Base-by-base conservation (phyloP, 2,888 invertebrate species). In the Clitarchus hookeri region DNA sequence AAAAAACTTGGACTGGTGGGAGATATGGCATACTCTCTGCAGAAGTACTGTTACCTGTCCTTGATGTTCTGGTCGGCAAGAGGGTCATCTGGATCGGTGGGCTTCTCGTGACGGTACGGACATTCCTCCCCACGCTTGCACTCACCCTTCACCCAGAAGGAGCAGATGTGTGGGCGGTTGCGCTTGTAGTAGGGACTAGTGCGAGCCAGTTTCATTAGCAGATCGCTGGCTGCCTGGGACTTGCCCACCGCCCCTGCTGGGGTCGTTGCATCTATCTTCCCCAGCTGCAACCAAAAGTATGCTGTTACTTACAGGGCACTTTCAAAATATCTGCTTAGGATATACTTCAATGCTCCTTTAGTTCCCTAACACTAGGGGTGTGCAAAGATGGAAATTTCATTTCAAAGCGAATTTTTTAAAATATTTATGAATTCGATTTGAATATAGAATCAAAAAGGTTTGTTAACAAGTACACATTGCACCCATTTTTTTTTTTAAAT, bases 91-190 rank as follows among this genome's bases (percentile, higher is more conserved):
- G 98, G 98, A 92, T 99, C 98, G 3, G 98, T 98, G 0, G 98
- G 98, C 91, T 98, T 98, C 91, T 99, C 98, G 90, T 98, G 98
- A 78, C 98, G 93, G 91, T 98, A 98, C 0, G 98, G 98, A 91
- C 98, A 98, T 91, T 99, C 98, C 91, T 99, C 98, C 26, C 98
- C 98, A 91, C 98, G 93, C 90, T 97, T 95, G 91, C 98, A 98
- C 91, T 98, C 98, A 2, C 98, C 98, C 93, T 98, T 99, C n/a
- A 98, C 98, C 97, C 98, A 98, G 92, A 98, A 99, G 0, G 98
- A 98, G 91, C 98, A 98, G 85, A 98, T 98, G 92, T 98, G 98
- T 0, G 98, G 98, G 89, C 98, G 93, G 90, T 98, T 98, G 86
- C 98, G 93, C 91, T 98, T 98, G 91, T 99, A 98, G 91, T 98